Percentiles rank a stretch among this genome's conserved stretches.
These are phyloP conservation scores for Metalampra italica DNA, from an alignment of 2,888 invertebrate species.

Conservation along the genomic window DNA sequence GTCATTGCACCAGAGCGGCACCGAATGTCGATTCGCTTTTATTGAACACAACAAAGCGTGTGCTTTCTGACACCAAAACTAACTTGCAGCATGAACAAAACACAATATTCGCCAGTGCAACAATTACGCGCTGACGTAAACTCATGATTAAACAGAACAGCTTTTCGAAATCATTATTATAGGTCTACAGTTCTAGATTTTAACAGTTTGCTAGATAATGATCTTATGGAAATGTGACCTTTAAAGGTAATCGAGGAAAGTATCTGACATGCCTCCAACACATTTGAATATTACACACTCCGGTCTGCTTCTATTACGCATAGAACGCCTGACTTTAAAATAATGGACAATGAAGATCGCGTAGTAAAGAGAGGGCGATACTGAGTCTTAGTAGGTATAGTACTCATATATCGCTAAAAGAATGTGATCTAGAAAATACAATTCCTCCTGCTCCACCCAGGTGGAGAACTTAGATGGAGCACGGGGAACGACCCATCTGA, in stretches of 20 bases:
- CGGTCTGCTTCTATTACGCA: background rate
- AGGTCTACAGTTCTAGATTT: background rate
- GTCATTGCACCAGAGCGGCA: slow-evolving; percentile 37
- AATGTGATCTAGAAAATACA: too few relatives aligned
- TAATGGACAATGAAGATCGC: too few relatives aligned
- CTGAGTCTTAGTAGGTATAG: too few relatives aligned
- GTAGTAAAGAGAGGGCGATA: too few relatives aligned
- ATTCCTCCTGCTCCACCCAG: too few relatives aligned
- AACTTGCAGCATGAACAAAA: slow-evolving; percentile 14
- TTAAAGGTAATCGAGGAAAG: slow-evolving; percentile 5
- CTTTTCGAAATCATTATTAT: background rate
- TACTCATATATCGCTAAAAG: too few relatives aligned
- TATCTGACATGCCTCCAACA: slow-evolving; percentile 10
- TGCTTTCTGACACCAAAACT: slow-evolving; percentile 26
- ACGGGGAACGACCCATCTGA: too few relatives aligned
- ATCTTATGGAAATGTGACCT: slow-evolving; percentile 22
- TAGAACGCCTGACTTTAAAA: too few relatives aligned
- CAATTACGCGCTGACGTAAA: background rate
- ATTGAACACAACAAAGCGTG: slow-evolving; percentile 12
- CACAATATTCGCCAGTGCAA: slow-evolving; percentile 3
- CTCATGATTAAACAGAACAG: background rate
- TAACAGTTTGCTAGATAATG: background rate
- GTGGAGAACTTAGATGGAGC: too few relatives aligned
- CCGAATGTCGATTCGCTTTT: slow-evolving; percentile 21
- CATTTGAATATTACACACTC: background rate